Evolutionary conservation across 2,888 invertebrate species (phyloP), one percentile per base, ranked within the genome.

Genomic region (Perdita meconis): DNA sequence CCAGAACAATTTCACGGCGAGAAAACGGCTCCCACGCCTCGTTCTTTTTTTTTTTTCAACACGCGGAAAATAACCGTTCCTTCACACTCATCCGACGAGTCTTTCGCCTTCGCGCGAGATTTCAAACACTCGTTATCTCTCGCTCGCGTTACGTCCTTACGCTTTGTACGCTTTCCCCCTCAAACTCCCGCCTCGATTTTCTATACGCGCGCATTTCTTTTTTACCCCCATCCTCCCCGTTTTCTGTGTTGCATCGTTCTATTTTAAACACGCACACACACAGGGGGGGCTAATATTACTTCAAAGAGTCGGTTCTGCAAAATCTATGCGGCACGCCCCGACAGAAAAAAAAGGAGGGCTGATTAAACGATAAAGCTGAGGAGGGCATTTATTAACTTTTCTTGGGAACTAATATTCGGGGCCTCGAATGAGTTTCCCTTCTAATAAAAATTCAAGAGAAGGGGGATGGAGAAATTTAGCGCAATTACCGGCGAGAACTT

Each of bases 121-220:
- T 44, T 74, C n/a, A 74, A 60, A 75, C 44, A 65, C 47, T 47
- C 34, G 56, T 57, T 69, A 63, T 74, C 72, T 75, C 74, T 59
- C 65, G 40, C 75, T 55, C 47, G 47, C 47, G 65, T 75, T 75
- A 75, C 53, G 75, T 65, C 75, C 74, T 59, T 47, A 47, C 75
- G 59, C 75, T 74, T 74, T 74, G 74, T 36, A 74, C 74, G 36
- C 65, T 74, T 75, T 74, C 75, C 65, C 59, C 40, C 53, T 74
- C 65, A 16, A 75, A 59, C 55, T 36, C 57, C 26, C 42, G 59
- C 74, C n/a, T 34, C 65, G 75, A 74, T 74, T 57, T 64, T 74
- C 74, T 73, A 73, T 65, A 47, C 19, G 42, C 42, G 40, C 22
- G 42, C 64, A 53, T 36, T 44, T 30, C 16, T 53, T 40, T 34